These are phyloP conservation scores for Paradoxurus hermaphroditus DNA, from an alignment of 2,113 vertebrate genomes.

Conservation along the genomic window DNA sequence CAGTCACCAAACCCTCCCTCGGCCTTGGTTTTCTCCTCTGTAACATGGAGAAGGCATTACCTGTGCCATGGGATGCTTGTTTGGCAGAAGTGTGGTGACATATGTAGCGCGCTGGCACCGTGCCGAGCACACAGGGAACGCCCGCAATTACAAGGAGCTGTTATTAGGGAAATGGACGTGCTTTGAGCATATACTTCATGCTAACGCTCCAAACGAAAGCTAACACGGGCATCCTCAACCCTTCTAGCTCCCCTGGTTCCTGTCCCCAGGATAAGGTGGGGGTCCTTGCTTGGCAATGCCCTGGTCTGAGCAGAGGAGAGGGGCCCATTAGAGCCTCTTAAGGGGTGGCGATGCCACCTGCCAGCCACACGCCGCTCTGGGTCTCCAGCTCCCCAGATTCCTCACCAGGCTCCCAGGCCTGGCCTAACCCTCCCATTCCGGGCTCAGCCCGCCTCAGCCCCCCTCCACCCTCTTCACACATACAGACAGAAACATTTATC, in stretches of 20 bases:
- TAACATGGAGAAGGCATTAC: neutral
- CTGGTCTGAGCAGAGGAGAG: neutral
- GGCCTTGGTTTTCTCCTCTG: neutral
- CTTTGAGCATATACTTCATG: neutral
- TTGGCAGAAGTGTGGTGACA: neutral
- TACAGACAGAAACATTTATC: constrained; percentile 32
- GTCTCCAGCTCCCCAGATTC: neutral
- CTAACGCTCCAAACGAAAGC: neutral
- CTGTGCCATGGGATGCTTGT: neutral
- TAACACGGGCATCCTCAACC: neutral
- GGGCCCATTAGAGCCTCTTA: neutral
- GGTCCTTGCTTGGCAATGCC: neutral
- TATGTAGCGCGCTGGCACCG: no score
- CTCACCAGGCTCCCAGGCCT: neutral
- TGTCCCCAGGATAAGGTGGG: neutral
- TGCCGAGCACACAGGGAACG: neutral
- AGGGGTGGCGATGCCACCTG: neutral
- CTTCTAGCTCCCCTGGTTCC: neutral
- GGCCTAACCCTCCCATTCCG: neutral
- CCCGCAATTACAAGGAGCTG: neutral
- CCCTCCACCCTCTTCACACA: neutral
- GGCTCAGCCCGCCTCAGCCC: neutral
- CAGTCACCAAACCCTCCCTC: neutral
- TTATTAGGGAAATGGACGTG: neutral
- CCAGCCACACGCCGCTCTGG: neutral